Evolutionary conservation across 2,113 vertebrate genomes (phyloP), one percentile per base, ranked within the genome.

Genomic region (Forbesichthys papilliferus): DNA sequence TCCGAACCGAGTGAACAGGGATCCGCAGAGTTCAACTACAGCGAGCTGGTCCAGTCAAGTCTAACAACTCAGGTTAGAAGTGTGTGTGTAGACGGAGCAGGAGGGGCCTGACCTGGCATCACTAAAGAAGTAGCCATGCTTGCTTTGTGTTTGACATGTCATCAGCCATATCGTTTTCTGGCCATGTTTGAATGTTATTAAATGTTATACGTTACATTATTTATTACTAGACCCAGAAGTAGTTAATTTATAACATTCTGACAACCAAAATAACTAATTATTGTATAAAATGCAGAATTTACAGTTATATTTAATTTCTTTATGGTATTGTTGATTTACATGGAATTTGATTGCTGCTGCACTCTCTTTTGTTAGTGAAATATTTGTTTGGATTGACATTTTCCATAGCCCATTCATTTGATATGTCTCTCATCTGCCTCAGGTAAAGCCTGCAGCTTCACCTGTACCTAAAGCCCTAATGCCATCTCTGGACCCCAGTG

Each of bases 1-100:
- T 91, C 92, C 82, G 96, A 98, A 78, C 95, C 96, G 2, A 97
- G 92, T 3, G 96, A 98, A 5, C 93, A 95, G 49, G 94, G 92
- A 70, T 96, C 95, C 61, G 90, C 95, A 11, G 96, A 98, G 92
- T 98, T 96, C 89, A 98, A 94, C 90, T 98, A 98, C 90, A 93
- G 93, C 49, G 95, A 98, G 89, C 93, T 98, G 87, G 86, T 97
- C 81, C 80, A 94, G 82, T 57, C 87, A 49, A 84, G 76, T 69
- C 64, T 70, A 16, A 64, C 84, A 16, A 64, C 84, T 83, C 87
- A 92, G 92, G 92, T 89, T 13, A 84, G 89, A 27, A 5, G 2
- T 18, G 12, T 13, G 11, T 48, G 11, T 48, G 1, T 5, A 9
- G 34, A n/a, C 13, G 16, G 5, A 2, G 7, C 61, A 34, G 18